These are phyloP conservation scores for Pachyuromys duprasi DNA, from an alignment of 2,797 vertebrate species.

Conservation along the genomic window DNA sequence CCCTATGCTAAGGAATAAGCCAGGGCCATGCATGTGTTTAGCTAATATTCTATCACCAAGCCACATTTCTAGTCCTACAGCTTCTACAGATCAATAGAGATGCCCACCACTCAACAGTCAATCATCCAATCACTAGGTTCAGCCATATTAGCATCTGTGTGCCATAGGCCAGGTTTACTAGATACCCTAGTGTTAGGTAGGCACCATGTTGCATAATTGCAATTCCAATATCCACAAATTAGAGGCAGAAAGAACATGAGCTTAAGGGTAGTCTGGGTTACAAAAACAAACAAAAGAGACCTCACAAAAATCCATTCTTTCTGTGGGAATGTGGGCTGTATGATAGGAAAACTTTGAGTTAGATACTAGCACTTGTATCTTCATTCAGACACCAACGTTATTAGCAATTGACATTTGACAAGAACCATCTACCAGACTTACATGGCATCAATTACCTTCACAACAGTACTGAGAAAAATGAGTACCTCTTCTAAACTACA, in stretches of 20 bases:
- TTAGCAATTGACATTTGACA: not conserved
- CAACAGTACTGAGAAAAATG: not conserved
- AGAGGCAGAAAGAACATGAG: not conserved
- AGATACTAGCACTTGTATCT: not conserved
- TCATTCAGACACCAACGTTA: not conserved
- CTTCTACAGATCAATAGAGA: not conserved
- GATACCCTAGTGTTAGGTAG: not conserved
- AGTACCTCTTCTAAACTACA: not conserved
- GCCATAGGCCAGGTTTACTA: not conserved
- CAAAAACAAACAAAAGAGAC: not conserved
- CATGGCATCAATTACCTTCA: not conserved
- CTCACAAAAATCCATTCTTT: not conserved
- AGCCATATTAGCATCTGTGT: too few relatives aligned
- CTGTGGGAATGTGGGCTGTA: not conserved
- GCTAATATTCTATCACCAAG: not conserved
- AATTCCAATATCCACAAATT: not conserved
- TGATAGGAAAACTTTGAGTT: not conserved
- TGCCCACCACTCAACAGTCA: not conserved
- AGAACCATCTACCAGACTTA: not conserved
- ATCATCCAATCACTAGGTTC: not conserved
- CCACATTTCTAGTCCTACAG: not conserved
- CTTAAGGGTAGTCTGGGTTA: not conserved
- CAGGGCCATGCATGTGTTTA: not conserved
- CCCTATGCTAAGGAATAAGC: not conserved
- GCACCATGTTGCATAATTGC: not conserved